These are phyloP conservation scores for Caradrina kadenii DNA, from an alignment of 2,888 invertebrate species.

Conservation along the genomic window DNA sequence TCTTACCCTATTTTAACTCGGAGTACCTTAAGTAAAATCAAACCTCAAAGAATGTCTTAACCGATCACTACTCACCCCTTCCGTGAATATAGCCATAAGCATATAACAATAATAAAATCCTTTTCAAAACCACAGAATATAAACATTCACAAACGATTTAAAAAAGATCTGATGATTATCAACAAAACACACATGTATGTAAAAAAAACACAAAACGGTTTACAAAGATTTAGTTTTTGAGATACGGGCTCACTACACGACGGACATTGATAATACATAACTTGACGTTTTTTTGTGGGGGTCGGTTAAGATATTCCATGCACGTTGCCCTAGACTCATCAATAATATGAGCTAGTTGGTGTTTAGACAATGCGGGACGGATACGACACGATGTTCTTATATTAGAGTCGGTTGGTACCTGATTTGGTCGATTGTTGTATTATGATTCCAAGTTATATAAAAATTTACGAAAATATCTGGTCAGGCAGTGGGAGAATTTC, in stretches of 20 bases:
- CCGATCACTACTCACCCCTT: too few relatives aligned
- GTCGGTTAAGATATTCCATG: conserved; percentile 54
- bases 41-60: too few relatives aligned
- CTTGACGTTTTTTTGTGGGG: conserved; percentile 43
- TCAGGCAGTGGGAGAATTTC: too few relatives aligned
- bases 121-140: conserved; percentile 35
- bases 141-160: conserved; percentile 31
- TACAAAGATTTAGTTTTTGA: conserved; percentile 61
- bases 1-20: too few relatives aligned
- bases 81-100: background rate
- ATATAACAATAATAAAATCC: conserved; percentile 1
- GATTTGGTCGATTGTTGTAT: too few relatives aligned
- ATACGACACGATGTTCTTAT: conserved; percentile 48
- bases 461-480: too few relatives aligned
- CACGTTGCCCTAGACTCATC: conserved; percentile 62
- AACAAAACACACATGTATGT: conserved; percentile 23
- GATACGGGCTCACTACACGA: conserved; percentile 62
- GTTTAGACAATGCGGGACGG: conserved; percentile 54
- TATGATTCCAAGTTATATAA: too few relatives aligned
- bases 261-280: conserved; percentile 61
- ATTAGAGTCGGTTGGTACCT: background rate
- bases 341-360: conserved; percentile 54
- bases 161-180: conserved; percentile 58
- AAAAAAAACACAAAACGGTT: conserved; percentile 38
- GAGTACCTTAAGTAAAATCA: too few relatives aligned